phyloP scores from a whole-genome alignment of 2,888 invertebrate genomes.

The Callyntrura guangdongensis region DNA sequence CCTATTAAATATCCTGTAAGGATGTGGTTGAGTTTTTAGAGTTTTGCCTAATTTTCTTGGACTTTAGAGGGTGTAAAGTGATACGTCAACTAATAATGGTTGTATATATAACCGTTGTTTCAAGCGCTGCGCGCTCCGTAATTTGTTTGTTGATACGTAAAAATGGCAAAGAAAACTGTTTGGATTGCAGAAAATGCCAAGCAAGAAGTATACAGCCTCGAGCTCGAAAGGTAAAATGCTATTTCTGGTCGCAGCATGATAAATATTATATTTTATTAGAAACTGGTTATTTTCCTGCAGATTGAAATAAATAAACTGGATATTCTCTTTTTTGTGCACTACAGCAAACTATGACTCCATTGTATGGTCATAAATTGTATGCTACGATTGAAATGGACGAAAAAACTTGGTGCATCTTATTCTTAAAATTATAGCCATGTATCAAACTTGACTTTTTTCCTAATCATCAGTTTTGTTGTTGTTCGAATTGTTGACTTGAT shows the following conservation, averaged over 20 bases:
- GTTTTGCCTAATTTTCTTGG: background rate
- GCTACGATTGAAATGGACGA: background rate
- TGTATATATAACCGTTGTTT: too few species aligned
- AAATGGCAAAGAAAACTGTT: too few species aligned
- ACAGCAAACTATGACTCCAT: background rate
- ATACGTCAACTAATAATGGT: background rate
- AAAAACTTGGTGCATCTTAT: too few species aligned
- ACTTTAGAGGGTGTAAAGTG: background rate
- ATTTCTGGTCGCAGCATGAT: slow-evolving; percentile 4
- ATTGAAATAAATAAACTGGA: background rate
- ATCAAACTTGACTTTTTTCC: too few species aligned
- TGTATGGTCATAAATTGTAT: background rate
- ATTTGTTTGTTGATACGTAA: too few species aligned
- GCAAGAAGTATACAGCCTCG: background rate
- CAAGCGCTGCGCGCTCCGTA: too few species aligned
- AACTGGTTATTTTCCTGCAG: slow-evolving; percentile 1
- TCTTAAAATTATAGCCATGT: background rate
- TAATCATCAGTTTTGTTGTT: too few species aligned
- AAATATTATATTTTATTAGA: background rate
- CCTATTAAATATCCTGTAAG: background rate
- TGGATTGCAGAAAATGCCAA: background rate
- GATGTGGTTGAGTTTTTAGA: background rate
- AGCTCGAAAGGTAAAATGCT: background rate
- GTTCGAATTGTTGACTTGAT: too few species aligned
- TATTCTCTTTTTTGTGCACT: background rate